A percentile compares a stretch with the other conserved stretches of the same genome.
These are phyloP conservation scores for Gallirallus australis DNA, from an alignment of 2,797 vertebrate genomes.

Conservation along the genomic window DNA sequence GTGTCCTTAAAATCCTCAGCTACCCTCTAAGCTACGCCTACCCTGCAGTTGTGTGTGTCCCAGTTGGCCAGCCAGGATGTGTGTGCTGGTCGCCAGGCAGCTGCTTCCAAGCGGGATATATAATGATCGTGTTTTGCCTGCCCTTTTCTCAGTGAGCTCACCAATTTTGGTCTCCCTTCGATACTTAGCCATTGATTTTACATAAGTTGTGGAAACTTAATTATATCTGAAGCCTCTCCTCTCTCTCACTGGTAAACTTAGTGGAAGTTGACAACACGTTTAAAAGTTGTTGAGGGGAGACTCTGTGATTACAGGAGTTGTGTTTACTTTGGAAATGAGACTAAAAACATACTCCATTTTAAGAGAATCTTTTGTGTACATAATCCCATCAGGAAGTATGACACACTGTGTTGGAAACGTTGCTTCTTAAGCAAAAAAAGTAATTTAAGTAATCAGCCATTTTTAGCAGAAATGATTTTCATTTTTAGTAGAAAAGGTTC, in stretches of 20 bases:
- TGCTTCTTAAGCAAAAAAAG: constrained; percentile 4
- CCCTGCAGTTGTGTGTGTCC: not conserved
- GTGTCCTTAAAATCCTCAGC: constrained; percentile 41
- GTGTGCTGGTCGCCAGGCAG: not conserved
- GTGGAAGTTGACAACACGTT: constrained; percentile 38
- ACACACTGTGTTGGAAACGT: constrained; percentile 8
- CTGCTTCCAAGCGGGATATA: not conserved
- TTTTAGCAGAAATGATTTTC: constrained; percentile 23
- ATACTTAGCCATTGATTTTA: constrained; percentile 23
- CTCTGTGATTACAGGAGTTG: constrained; percentile 42
- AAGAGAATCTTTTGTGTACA: constrained; percentile 14
- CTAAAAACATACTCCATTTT: constrained; percentile 17
- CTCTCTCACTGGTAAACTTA: not conserved
- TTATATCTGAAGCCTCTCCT: constrained; percentile 5
- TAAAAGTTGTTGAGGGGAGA: constrained; percentile 40
- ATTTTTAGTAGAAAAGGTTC: constrained; percentile 9
- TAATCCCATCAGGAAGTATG: constrained; percentile 36
- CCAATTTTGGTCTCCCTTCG: constrained; percentile 48
- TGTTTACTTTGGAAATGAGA: constrained; percentile 33
- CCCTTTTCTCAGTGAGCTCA: not conserved
- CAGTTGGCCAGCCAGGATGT: not conserved
- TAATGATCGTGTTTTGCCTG: not conserved
- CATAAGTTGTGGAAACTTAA: constrained; percentile 62
- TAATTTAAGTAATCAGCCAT: constrained; percentile 6
- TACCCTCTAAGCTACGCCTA: not conserved